Conservation (phyloP, 2,888 invertebrate genomes). For the Augochlorella aurata region DNA sequence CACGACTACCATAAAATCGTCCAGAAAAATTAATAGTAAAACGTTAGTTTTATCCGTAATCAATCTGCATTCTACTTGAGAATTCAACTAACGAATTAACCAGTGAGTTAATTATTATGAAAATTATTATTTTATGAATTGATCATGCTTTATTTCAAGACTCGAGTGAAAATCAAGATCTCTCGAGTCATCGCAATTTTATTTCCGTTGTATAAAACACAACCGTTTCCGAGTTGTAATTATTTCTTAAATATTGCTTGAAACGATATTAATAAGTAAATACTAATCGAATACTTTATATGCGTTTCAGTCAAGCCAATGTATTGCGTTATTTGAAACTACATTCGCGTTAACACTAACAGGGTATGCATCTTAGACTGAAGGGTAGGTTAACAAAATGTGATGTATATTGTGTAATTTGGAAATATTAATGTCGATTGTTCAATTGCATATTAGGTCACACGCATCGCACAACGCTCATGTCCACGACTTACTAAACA, state of each 20-base stretch:
- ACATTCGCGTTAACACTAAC: constrained; percentile 43
- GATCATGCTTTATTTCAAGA: background rate
- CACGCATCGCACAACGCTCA: constrained; percentile 57
- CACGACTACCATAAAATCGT: too few relatives aligned
- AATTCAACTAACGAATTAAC: too few relatives aligned
- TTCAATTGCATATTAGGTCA: constrained; percentile 39
- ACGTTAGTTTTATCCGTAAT: too few relatives aligned
- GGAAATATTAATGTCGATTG: background rate
- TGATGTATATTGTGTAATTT: background rate
- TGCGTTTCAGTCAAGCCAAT: constrained; percentile 46
- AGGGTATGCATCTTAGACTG: constrained; percentile 47
- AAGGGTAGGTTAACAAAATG: constrained; percentile 38
- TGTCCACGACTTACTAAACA: constrained; percentile 32
- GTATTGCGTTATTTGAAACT: constrained; percentile 34
- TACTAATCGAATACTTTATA: background rate
- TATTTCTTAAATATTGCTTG: too few relatives aligned
- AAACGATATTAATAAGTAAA: background rate
- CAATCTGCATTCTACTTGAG: too few relatives aligned
- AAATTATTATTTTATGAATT: too few relatives aligned
- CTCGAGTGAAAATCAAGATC: background rate
- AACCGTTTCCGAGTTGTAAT: background rate
- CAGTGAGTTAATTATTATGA: too few relatives aligned
- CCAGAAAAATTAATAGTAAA: too few relatives aligned
- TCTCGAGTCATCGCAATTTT: background rate
- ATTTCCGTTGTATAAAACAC: background rate